Base-by-base conservation (phyloP, 2,888 invertebrate genomes). In the Mongoloraphidia duomilia region DNA sequence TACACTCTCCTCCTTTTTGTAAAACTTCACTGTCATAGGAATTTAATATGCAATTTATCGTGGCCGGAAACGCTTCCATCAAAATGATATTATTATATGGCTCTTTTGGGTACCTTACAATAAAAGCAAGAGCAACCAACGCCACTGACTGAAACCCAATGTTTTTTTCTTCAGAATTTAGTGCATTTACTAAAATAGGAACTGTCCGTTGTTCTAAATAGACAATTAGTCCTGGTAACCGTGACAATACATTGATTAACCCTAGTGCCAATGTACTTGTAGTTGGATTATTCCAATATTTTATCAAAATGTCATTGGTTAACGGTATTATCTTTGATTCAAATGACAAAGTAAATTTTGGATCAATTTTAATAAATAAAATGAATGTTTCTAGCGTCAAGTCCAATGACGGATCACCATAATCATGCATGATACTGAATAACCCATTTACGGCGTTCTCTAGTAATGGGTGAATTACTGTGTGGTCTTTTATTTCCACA, bases 241-340 rank as follows among this genome's bases (percentile, higher is more conserved):
- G 61, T 3, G 73, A 70, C 26, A 79, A 59, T 51, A 70, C 72
- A 55, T 71, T 71, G 47, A 79, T 74, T 44, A 79, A 68, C 46
- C 76, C 75, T 58, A 76, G 72, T 35, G 73, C 71, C 40, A 75
- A 61, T 13, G 67, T 64, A 9, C 73, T 67, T 43, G 79, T 65
- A 12, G 74, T 66, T 10, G 74, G 76, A 61, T 78, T 77, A 47
- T 62, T 62, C 41, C 65, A 72, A 57, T 72, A 74, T 58, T 77
- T 77, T 0, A 79, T 65, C 59, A 79, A 77, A 11, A 75, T 71
- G 12, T 76, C 76, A 52, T 79, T 74, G 8, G 73, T 70, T 37
- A 79, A 59, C 3, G 78, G 75, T 36, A 73, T 72, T 41, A 79
- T 68, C 61, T 75, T 75, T 44, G 60, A 65, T 57, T 76, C 77